Conservation (phyloP, 2,113 vertebrate species). For the Hydrolagus affinis region DNA sequence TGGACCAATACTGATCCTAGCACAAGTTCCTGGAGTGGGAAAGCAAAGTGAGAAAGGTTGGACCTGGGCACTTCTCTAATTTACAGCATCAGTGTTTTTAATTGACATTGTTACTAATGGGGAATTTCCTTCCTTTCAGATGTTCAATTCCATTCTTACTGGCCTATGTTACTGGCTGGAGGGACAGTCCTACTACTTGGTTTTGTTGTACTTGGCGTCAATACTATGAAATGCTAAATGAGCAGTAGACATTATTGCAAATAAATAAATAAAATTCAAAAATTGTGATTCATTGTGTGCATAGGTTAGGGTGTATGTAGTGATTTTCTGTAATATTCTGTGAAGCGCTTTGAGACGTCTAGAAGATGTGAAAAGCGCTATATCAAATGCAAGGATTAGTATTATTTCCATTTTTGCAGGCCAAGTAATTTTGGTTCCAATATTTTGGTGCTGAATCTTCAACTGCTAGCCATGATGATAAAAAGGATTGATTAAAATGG, state of each 20-base stretch:
- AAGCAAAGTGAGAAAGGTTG: neutral
- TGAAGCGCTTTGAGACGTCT: too few relatives aligned
- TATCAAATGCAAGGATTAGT: too few relatives aligned
- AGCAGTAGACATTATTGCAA: neutral
- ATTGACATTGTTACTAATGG: neutral
- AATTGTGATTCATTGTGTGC: too few relatives aligned
- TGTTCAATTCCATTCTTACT: neutral
- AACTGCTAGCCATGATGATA: too few relatives aligned
- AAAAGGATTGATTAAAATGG: too few relatives aligned
- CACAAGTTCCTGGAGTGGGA: neutral
- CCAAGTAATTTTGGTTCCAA: too few relatives aligned
- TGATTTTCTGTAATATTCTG: too few relatives aligned
- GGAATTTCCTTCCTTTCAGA: neutral
- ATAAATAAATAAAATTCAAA: neutral
- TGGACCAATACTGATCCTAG: constrained; percentile 37
- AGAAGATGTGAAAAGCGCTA: too few relatives aligned
- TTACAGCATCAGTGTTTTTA: neutral
- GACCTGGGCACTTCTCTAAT: neutral
- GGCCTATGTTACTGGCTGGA: neutral
- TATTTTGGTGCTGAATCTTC: too few relatives aligned
- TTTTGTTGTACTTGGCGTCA: neutral
- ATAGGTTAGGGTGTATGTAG: too few relatives aligned
- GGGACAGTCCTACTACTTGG: neutral
- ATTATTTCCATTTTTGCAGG: too few relatives aligned
- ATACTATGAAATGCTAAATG: neutral